Evolutionary conservation across 2,888 invertebrate species (phyloP), one percentile per base, ranked within the genome.

Genomic region (Barypeithes pellucidus): DNA sequence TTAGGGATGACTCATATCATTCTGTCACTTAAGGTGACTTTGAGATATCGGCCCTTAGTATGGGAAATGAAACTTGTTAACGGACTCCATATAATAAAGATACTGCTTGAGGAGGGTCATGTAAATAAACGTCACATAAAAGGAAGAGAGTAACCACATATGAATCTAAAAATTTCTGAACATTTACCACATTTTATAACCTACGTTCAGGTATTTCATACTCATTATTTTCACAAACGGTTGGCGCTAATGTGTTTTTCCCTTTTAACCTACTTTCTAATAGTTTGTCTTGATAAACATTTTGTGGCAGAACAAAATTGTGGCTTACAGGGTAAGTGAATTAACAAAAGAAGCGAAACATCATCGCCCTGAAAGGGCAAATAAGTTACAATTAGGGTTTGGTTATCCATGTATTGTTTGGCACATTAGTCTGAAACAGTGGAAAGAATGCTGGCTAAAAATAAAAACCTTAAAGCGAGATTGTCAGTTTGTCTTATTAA

Each of bases 251-350:
- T 50, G 50, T 50, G 24, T 50, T 24, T 24, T 50, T 50, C 50
- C 24, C 20, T 50, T 50, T 50, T 22, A 22, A 22, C 50, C 16
- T 24, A 50, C 50, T 50, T 50, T 50, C 50, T 50, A 50, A 50
- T 50, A 50, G 50, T 50, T 50, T 50, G 24, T 50, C n/a, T 22
- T 20, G 9, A 24, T 50, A 50, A 50, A 50, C 24, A 50, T 50
- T 50, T 24, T n/a, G 16, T 9, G 12, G 22, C 3, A 24, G 22
- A 20, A 24, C 24, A 12, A n/a, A 24, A 20, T 24, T 22, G 24
- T n/a, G 50, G 50, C 24, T 50, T 50, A 22, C 22, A 2, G 50
- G 22, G 7, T 24, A 50, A 50, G 50, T 22, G 24, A 50, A 50
- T 50, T 50, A n/a, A 8, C 50, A 24, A 50, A 22, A 50, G 3